phyloP scores from a whole-genome alignment of 2,797 vertebrate species.

The Cirrhinus molitorella region DNA sequence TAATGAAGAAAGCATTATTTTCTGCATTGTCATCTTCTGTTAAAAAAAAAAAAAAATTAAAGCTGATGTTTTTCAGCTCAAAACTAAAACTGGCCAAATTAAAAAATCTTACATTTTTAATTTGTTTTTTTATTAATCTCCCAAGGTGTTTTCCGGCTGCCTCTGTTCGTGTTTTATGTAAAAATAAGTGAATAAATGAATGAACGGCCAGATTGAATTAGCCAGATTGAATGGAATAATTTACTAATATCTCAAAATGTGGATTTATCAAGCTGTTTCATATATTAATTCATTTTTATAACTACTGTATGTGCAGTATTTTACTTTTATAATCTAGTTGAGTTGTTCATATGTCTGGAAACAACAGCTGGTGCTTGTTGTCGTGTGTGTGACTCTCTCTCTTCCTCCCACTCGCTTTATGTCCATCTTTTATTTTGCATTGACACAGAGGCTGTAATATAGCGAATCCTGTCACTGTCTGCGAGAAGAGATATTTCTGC shows the following conservation, averaged over 20 bases:
- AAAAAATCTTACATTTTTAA: background rate
- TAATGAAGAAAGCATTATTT: background rate
- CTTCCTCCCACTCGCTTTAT: slow-evolving; percentile 3
- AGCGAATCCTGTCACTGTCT: slow-evolving; percentile 24
- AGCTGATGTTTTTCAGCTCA: background rate
- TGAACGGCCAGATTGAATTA: background rate
- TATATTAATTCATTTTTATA: slow-evolving; percentile 2
- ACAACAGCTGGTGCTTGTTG: slow-evolving; percentile 4
- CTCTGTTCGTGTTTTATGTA: background rate
- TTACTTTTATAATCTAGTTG: slow-evolving; percentile 41
- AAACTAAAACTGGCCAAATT: background rate
- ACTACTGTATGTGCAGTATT: slow-evolving; percentile 47
- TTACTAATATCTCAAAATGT: background rate
- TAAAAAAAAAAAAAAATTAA: too few relatives aligned
- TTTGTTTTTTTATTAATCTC: background rate
- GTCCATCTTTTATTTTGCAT: background rate
- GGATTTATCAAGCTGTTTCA: background rate
- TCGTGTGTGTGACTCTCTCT: background rate
- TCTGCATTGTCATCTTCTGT: too few relatives aligned
- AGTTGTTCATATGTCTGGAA: background rate
- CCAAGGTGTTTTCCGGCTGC: background rate
- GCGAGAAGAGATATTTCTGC: slow-evolving; percentile 19
- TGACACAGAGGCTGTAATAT: background rate
- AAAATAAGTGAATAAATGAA: background rate
- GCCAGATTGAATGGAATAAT: background rate